A percentile compares a stretch with the other conserved stretches of the same genome.
phyloP scores from a whole-genome alignment of 2,113 vertebrate species.

The Trogon surrucura region DNA sequence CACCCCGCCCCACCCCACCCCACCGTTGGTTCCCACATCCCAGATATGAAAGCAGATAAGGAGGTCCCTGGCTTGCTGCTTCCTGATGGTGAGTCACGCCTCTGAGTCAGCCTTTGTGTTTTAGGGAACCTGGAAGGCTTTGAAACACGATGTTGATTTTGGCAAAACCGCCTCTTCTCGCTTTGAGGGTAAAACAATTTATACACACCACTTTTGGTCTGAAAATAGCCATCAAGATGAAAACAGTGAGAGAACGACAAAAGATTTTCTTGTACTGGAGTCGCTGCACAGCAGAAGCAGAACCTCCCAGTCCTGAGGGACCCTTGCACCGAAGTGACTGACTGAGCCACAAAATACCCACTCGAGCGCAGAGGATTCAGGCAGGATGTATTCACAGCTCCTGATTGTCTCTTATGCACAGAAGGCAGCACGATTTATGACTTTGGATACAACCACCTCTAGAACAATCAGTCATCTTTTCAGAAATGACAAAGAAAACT shows the following conservation, averaged over 20 bases:
- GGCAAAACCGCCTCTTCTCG: constrained; percentile 53
- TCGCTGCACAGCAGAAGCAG: background rate
- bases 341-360: background rate
- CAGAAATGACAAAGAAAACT: background rate
- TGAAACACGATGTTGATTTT: constrained; percentile 75
- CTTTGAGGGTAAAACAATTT: constrained; percentile 71
- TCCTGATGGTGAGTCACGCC: constrained; percentile 77
- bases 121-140: constrained; percentile 76
- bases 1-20: constrained; percentile 34
- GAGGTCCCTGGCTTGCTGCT: constrained; percentile 61
- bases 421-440: background rate
- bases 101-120: constrained; percentile 83
- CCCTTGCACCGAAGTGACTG: background rate
- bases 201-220: constrained; percentile 46
- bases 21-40: constrained; percentile 68
- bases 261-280: background rate
- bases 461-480: background rate
- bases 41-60: constrained; percentile 75
- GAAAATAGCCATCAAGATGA: constrained; percentile 61
- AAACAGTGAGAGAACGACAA: background rate
- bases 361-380: background rate
- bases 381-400: background rate
- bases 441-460: background rate
- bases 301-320: background rate
- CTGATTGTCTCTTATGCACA: background rate